A percentile compares a stretch with the other conserved stretches of the same genome.
Conservation (phyloP, 2,888 invertebrate genomes). For the Oligia strigilis region DNA sequence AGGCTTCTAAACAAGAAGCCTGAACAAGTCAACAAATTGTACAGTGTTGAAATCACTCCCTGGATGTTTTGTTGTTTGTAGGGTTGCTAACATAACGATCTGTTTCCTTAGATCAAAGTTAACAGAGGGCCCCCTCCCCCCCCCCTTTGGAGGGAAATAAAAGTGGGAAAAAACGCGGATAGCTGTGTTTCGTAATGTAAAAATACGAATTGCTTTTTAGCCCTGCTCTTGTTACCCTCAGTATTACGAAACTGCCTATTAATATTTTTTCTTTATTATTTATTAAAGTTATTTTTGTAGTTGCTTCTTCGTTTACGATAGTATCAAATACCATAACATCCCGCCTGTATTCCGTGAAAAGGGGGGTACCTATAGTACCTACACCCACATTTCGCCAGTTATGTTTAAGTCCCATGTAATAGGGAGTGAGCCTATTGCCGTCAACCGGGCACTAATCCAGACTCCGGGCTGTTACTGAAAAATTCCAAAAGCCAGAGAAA, state of each 20-base stretch:
- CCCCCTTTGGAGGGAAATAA: neutral
- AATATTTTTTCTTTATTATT: neutral
- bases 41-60: conserved; percentile 9
- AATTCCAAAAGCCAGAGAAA: neutral
- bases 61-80: neutral
- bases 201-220: neutral
- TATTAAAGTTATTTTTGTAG: neutral
- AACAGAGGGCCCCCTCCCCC: neutral
- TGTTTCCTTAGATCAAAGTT: conserved; percentile 10
- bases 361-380: neutral
- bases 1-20: conserved; percentile 32
- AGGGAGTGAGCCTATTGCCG: neutral
- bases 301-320: neutral
- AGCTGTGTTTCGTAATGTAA: neutral
- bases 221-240: neutral
- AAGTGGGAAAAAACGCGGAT: neutral
- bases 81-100: neutral
- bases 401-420: neutral
- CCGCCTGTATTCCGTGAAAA: neutral
- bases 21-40: conserved; percentile 9
- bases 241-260: neutral
- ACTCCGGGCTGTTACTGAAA: neutral
- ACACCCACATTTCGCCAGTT: neutral
- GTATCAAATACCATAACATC: neutral
- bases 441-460: neutral